Evolutionary conservation across 2,797 vertebrate genomes (phyloP).

Genomic region (Rhincodon typus): DNA sequence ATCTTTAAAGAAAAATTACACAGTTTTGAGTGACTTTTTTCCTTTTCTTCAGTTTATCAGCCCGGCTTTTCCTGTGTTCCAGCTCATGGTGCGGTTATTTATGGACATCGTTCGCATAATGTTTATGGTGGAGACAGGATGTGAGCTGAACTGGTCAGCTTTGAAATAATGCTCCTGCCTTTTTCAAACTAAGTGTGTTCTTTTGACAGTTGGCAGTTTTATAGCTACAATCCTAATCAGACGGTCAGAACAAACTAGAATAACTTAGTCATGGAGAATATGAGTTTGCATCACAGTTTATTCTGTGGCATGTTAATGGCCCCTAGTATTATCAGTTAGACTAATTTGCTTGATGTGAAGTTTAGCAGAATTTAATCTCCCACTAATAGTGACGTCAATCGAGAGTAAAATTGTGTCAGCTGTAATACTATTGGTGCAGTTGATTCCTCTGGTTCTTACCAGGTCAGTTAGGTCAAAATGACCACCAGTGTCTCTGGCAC

Average conservation of each 20-base stretch:
- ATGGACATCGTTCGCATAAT: not conserved
- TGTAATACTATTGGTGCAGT: not conserved
- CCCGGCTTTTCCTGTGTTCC: not conserved
- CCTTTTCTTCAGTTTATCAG: not conserved
- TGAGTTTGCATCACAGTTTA: not conserved
- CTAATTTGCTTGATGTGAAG: not conserved
- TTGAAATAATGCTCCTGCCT: not conserved
- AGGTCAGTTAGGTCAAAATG: not conserved
- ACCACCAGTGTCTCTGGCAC: too few relatives aligned
- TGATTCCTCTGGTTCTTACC: not conserved
- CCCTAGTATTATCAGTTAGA: not conserved
- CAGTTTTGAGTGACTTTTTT: not conserved
- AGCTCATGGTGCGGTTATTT: not conserved
- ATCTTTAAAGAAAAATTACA: not conserved
- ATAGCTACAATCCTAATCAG: not conserved
- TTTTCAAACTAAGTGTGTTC: slow-evolving; percentile 1
- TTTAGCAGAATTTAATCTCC: not conserved
- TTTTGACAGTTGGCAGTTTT: not conserved
- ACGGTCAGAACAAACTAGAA: not conserved
- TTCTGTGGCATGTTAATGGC: not conserved
- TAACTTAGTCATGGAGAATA: not conserved
- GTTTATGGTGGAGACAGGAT: slow-evolving; percentile 18
- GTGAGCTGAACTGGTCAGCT: not conserved
- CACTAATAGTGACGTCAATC: not conserved
- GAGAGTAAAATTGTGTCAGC: not conserved